Evolutionary conservation across 1,140 invertebrate genomes (phyloP), one percentile per base, ranked within the genome.

Genomic region (Musca vetustissima): DNA sequence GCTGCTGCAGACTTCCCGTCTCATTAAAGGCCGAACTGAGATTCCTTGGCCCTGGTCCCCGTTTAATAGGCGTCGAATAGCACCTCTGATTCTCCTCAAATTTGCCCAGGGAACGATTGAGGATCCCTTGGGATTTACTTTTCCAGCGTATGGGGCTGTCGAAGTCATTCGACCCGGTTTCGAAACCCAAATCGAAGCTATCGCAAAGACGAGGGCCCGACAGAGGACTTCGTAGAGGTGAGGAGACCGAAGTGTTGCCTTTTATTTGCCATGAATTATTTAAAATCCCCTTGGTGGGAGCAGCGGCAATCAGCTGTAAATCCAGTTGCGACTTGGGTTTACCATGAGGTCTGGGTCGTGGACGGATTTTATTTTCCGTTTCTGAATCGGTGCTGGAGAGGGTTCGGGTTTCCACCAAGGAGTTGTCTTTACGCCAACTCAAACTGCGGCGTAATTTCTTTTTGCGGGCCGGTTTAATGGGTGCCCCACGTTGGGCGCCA

Each of bases 401-500:
- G 8, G 74, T 71, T 0, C 73, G 73, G n/a, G 75, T 72, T 61
- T 81, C 79, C 13, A 79, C 72, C 66, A 77, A 75, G 0, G 78
- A 77, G 57, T 75, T 77, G 15, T 80, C 79, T 68, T 80, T 81
- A 53, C 80, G 79, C 78, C 78, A 81, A 32, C 75, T 76, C 4
- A 81, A 65, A 13, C 74, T 78, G 32, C 78, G 78, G 2, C 79
- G 76, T 71, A 79, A 72, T 65, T 80, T 80, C 77, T 81, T 81
- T 69, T 78, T 80, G 15, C 78, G 76, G 15, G 73, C 71, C 6
- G 75, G 75, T 43, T 43, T 43, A 11, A 43, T 43, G 36, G 36
- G 36, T 43, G 36, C 11, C 7, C 36, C 36, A 43, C 36, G 36
- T 43, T 43, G 36, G 36, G 36, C 36, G 36, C 36, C 36, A 43